Percentiles rank a stretch among this genome's conserved stretches.
These are phyloP conservation scores for Solenodon paradoxus DNA, from an alignment of 2,113 vertebrate genomes.

Conservation along the genomic window DNA sequence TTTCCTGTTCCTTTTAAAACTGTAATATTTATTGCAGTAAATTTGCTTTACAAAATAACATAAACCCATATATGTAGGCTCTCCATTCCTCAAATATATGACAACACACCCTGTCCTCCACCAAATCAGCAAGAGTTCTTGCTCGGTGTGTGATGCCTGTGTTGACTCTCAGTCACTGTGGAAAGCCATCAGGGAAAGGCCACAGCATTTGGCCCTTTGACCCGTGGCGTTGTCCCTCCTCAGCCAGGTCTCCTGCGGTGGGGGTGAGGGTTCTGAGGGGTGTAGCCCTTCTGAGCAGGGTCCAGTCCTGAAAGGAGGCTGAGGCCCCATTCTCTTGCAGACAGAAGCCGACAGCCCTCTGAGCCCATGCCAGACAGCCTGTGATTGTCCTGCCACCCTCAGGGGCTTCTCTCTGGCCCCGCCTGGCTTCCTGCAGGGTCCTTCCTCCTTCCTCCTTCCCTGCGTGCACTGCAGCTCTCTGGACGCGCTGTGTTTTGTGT, in stretches of 20 bases:
- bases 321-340: not conserved
- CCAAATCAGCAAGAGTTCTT: too few relatives aligned
- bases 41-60: too few relatives aligned
- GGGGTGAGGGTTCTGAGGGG: not conserved
- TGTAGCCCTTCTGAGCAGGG: not conserved
- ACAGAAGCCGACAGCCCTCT: not conserved
- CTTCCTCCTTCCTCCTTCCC: not conserved
- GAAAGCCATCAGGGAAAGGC: not conserved
- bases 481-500: not conserved
- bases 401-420: not conserved
- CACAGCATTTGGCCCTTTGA: rapidly evolving
- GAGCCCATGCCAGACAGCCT: not conserved
- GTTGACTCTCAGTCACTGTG: not conserved
- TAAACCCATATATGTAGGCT: too few relatives aligned
- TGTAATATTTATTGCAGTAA: too few relatives aligned
- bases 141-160: too few relatives aligned
- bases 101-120: too few relatives aligned
- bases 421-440: not conserved
- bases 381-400: rapidly evolving
- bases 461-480: not conserved
- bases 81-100: too few relatives aligned
- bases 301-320: not conserved
- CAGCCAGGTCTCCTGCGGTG: not conserved
- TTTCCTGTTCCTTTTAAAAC: too few relatives aligned
- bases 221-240: rapidly evolving